Base-by-base conservation (phyloP, 2,888 invertebrate genomes). In the Oligia fasciuncula region DNA sequence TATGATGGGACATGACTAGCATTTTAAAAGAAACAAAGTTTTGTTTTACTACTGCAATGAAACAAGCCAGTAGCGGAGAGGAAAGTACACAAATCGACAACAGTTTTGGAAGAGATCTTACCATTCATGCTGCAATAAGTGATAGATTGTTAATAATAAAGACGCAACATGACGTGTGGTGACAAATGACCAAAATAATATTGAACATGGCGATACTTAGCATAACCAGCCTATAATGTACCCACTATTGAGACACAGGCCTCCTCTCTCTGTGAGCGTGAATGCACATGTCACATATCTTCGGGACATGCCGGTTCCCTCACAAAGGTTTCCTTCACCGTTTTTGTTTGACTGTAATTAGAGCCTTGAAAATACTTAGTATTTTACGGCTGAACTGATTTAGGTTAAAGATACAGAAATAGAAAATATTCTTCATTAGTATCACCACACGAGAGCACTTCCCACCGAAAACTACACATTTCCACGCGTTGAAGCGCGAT, bases 351-450 rank as follows among this genome's bases (percentile, higher is more conserved):
- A 19, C 19, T 51, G 29, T 23, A n/a, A 23, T 40, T 11, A 2
- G 3, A 60, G 0, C 57, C 29, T 69, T 49, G 29, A 35, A 35
- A 51, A 80, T 14, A 23, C 0, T 11, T 11, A 60, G 1, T n/a
- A 62, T 8, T 51, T 40, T 62, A 76, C 17, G 54, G 8, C 11
- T 62, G 51, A 80, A 63, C 43, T 23, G 13, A 62, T 80, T 62
- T n/a, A 19, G 60, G 49, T 79, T 60, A 60, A 69, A 60, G 49
- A 78, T n/a, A 35, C 2, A 79, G n/a, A 80, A 49, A 81, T 57
- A n/a, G 74, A 81, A 79, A 79, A 49, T 8, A 73, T 72, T 72
- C 9, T 49, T 2, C 29, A 63, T 80, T 19, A 62, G 23, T 8
- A 63, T 14, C 43, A 51, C 9, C 65, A 23, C 3, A 63, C 51